A percentile compares a stretch with the other conserved stretches of the same genome.
These are phyloP conservation scores for Threskiornis aethiopicus DNA, from an alignment of 2,797 vertebrate species.

Conservation along the genomic window DNA sequence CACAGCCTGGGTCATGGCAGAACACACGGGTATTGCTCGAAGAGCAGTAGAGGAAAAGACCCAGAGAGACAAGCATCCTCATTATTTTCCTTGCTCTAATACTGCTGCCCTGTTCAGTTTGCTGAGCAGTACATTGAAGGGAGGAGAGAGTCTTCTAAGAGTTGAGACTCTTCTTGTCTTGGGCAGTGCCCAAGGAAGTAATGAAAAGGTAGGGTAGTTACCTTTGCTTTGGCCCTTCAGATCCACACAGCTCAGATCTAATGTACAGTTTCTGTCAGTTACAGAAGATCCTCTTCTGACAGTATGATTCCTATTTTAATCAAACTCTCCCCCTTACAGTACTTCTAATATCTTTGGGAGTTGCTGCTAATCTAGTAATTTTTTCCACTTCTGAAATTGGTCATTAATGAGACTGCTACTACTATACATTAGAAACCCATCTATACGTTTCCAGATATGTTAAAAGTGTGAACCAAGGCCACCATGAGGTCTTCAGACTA, in stretches of 20 bases:
- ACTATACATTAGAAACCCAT: not conserved
- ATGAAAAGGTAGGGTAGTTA: not conserved
- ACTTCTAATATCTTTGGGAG: not conserved
- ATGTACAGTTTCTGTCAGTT: not conserved
- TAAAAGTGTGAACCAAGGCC: not conserved
- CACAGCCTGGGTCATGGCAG: not conserved
- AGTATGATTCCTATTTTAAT: not conserved
- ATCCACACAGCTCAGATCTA: not conserved
- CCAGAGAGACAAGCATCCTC: not conserved
- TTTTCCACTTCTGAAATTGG: not conserved
- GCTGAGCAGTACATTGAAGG: not conserved
- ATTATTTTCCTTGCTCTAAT: not conserved
- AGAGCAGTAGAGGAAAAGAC: not conserved
- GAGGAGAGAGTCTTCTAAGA: not conserved
- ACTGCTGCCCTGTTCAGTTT: not conserved
- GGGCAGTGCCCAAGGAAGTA: not conserved
- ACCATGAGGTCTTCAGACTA: not conserved
- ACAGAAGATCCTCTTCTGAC: not conserved
- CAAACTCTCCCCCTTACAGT: not conserved
- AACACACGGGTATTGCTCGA: not conserved
- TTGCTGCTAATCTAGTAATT: not conserved
- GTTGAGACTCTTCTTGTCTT: not conserved
- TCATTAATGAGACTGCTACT: not conserved
- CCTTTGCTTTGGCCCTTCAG: not conserved
- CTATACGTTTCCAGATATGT: not conserved